These are phyloP conservation scores for Hippolais icterina DNA, from an alignment of 2,113 vertebrate genomes.

Conservation along the genomic window DNA sequence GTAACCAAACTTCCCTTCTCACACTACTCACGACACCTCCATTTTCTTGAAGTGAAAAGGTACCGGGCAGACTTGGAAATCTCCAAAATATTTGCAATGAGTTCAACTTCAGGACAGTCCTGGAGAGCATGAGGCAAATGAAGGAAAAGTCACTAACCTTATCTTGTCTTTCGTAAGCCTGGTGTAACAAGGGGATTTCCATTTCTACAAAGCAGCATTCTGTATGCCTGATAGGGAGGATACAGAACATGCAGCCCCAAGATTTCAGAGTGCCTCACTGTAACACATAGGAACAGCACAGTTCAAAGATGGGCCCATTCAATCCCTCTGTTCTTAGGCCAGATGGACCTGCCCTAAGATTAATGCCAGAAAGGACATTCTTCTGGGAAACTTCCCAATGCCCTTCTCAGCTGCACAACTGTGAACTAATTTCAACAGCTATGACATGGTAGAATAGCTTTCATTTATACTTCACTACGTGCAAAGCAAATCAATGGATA, in stretches of 20 bases:
- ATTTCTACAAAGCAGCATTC: neutral
- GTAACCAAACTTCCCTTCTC: neutral
- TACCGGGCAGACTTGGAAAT: neutral
- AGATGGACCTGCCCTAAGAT: constrained; percentile 9
- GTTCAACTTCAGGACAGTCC: neutral
- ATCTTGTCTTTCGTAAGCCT: neutral
- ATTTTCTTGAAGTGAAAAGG: neutral
- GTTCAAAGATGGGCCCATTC: neutral
- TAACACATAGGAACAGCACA: constrained; percentile 11
- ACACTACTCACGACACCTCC: neutral
- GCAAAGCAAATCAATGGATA: constrained; percentile 55
- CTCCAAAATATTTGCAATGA: neutral
- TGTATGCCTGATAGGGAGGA: neutral
- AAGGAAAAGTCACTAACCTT: neutral
- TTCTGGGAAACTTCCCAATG: constrained; percentile 8
- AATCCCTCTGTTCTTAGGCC: constrained; percentile 25
- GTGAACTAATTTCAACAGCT: neutral
- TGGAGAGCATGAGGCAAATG: neutral
- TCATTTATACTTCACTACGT: constrained; percentile 9
- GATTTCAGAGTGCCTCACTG: neutral
- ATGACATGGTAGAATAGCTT: neutral
- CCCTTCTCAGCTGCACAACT: constrained; percentile 8
- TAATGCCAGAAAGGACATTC: constrained; percentile 31
- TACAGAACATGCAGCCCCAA: neutral
- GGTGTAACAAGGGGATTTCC: neutral